Conservation (phyloP, 2,113 vertebrate species). For the Eretmochelys imbricata region DNA sequence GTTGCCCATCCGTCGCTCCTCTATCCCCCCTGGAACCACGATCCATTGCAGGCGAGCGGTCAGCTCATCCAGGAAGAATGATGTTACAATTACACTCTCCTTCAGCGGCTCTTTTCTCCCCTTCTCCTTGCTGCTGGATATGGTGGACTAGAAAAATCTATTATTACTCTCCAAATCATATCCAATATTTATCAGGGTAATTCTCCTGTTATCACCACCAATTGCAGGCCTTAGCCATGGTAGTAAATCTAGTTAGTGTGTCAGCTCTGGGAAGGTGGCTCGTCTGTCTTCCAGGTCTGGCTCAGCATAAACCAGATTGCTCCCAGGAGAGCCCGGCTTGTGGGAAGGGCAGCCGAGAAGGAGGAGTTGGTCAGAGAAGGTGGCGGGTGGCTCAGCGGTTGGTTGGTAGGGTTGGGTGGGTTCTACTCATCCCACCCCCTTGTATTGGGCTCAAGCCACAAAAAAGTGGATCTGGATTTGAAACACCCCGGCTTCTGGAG, state of each 20-base stretch:
- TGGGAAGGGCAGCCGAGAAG: constrained; percentile 17
- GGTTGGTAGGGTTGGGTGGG: neutral
- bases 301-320: constrained; percentile 8
- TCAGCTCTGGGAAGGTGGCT: constrained; percentile 27
- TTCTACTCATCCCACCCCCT: neutral
- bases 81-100: constrained; percentile 50
- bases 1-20: neutral
- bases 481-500: neutral
- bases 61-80: constrained; percentile 57
- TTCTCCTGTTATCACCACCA: constrained; percentile 67
- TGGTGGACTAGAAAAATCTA: constrained; percentile 66
- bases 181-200: constrained; percentile 77
- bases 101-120: constrained; percentile 42
- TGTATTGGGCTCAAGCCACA: neutral
- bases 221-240: constrained; percentile 52
- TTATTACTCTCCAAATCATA: constrained; percentile 72
- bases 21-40: constrained; percentile 28
- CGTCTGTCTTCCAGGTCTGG: constrained; percentile 32
- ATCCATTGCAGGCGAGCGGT: constrained; percentile 36
- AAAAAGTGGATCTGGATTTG: neutral
- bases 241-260: constrained; percentile 66
- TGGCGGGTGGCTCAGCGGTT: neutral
- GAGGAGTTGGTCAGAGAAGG: accelerated
- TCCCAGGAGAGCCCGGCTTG: constrained; percentile 37
- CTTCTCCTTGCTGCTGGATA: constrained; percentile 59